These are phyloP conservation scores for Tragelaphus oryx DNA, from an alignment of 2,797 vertebrate genomes.

Conservation along the genomic window DNA sequence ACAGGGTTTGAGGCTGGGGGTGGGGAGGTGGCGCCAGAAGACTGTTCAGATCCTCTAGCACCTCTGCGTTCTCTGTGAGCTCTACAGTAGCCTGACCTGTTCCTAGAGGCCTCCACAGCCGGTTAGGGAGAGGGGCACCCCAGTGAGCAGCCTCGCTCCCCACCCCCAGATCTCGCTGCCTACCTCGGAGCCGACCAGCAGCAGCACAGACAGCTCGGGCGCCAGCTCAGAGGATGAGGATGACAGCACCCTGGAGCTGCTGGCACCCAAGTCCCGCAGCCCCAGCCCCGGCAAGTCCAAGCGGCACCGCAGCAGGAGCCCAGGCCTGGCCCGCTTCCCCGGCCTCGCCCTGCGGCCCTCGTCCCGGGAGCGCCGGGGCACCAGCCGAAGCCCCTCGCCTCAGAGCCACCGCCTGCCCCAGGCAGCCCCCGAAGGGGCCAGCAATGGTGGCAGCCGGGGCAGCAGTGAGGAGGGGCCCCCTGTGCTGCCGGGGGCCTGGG, in stretches of 20 bases:
- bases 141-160: not conserved
- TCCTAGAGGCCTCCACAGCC: not conserved
- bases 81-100: not conserved
- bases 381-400: slow-evolving; percentile 86
- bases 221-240: slow-evolving; percentile 91
- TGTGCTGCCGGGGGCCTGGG: slow-evolving; percentile 50
- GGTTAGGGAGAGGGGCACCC: not conserved
- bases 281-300: slow-evolving; percentile 88
- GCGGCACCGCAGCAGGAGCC: slow-evolving; percentile 83
- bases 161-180: slow-evolving; percentile 90
- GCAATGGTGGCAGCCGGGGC: slow-evolving; percentile 10
- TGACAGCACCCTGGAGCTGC: slow-evolving; percentile 91
- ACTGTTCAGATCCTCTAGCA: not conserved
- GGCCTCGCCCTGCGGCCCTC: slow-evolving; percentile 78
- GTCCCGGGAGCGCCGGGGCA: slow-evolving; percentile 87
- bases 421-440: not conserved
- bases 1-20: not conserved
- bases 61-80: not conserved
- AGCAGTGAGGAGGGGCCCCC: slow-evolving; percentile 30
- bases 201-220: slow-evolving; percentile 91
- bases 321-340: slow-evolving; percentile 82
- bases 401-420: slow-evolving; percentile 58
- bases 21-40: not conserved
- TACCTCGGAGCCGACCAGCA: slow-evolving; percentile 81
- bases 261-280: slow-evolving; percentile 89